A percentile compares a stretch with the other conserved stretches of the same genome.
phyloP scores from a whole-genome alignment of 2,888 invertebrate species.

The Drosophila niveifrons region DNA sequence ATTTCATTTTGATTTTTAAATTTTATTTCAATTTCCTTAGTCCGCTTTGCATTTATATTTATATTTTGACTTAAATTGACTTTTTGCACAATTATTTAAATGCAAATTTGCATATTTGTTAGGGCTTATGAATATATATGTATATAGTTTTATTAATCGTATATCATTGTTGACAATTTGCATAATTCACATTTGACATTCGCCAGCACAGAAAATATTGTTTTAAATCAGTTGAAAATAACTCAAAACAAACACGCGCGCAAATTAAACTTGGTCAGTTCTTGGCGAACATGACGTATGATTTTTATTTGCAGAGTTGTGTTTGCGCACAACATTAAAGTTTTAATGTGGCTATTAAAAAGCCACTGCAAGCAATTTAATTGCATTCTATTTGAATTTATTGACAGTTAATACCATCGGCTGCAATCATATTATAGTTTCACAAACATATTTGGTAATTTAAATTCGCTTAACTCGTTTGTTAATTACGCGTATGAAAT shows the following conservation, averaged over 20 bases:
- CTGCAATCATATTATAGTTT: constrained; percentile 22
- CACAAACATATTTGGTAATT: neutral
- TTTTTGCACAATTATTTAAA: constrained; percentile 52
- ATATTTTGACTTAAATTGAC: constrained; percentile 61
- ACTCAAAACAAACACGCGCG: constrained; percentile 33
- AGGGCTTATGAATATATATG: neutral
- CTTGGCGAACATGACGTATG: constrained; percentile 52
- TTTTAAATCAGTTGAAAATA: constrained; percentile 35
- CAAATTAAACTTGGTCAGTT: constrained; percentile 34
- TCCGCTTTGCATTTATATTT: neutral
- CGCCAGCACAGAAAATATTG: constrained; percentile 17
- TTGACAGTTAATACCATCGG: constrained; percentile 54
- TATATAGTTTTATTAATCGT: constrained; percentile 14
- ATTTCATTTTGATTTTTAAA: constrained; percentile 49
- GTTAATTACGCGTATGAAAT: neutral
- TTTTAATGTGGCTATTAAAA: constrained; percentile 50
- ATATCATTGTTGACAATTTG: constrained; percentile 42
- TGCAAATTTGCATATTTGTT: constrained; percentile 52
- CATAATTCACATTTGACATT: constrained; percentile 43
- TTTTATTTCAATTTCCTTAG: constrained; percentile 10
- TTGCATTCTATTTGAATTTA: constrained; percentile 72
- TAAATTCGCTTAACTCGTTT: constrained; percentile 8
- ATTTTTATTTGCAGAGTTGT: constrained; percentile 54
- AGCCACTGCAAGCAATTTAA: constrained; percentile 59
- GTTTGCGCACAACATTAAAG: constrained; percentile 40